A percentile compares a stretch with the other conserved stretches of the same genome.
Conservation (phyloP, 2,888 invertebrate genomes). For the Lamellibrachia columna region DNA sequence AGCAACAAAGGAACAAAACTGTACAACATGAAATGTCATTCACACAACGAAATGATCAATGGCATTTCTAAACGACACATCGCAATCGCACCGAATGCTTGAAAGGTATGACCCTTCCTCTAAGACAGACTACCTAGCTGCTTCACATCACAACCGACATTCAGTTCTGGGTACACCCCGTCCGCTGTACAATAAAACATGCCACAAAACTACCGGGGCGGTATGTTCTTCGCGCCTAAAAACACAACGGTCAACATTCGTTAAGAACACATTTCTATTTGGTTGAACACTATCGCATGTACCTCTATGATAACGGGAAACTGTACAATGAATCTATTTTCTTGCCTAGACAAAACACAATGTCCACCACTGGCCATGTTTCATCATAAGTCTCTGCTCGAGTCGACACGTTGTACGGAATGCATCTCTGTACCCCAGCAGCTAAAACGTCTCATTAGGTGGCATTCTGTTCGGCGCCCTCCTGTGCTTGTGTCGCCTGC, state of each 20-base stretch:
- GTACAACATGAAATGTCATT: background rate
- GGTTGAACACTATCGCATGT: background rate
- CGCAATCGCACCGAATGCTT: background rate
- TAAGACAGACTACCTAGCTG: background rate
- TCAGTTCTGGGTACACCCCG: background rate
- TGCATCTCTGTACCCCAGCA: background rate
- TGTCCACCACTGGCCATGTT: background rate
- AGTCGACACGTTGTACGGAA: background rate
- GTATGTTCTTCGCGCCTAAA: background rate
- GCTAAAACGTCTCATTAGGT: background rate
- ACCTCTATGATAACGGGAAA: background rate
- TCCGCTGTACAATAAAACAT: background rate
- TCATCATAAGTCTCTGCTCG: background rate
- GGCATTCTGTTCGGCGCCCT: conserved; percentile 7
- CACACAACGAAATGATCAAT: background rate
- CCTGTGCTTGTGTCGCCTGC: conserved; percentile 51
- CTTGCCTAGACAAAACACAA: background rate
- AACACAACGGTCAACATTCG: background rate
- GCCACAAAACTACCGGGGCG: background rate
- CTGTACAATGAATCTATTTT: background rate
- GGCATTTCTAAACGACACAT: conserved; percentile 5
- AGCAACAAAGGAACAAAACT: conserved; percentile 12
- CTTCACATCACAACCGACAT: background rate
- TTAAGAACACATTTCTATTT: background rate
- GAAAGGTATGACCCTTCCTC: background rate